Conservation (phyloP, 2,888 invertebrate genomes). For the Folsomia manolachei region DNA sequence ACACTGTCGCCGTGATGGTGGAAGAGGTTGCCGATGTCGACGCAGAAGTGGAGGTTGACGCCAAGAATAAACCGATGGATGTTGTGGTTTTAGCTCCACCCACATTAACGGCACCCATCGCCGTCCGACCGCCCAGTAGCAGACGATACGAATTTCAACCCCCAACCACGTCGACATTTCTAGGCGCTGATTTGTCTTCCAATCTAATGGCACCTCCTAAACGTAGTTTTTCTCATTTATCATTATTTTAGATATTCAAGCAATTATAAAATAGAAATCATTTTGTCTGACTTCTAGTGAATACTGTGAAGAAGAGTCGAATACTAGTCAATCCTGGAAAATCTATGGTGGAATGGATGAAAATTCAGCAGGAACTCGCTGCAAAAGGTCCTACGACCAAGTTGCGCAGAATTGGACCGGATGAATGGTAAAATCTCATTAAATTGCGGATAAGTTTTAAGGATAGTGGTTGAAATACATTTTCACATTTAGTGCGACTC, state of each 20-base stretch:
- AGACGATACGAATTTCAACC: conserved; percentile 8
- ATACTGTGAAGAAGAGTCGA: conserved; percentile 28
- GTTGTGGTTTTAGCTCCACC: too few species aligned
- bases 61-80: too few species aligned
- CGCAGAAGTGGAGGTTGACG: too few species aligned
- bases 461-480: too few species aligned
- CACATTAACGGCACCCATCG: too few species aligned
- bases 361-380: conserved; percentile 15
- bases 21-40: too few species aligned
- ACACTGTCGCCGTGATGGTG: too few species aligned
- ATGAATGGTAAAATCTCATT: too few species aligned
- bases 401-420: conserved; percentile 32
- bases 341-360: conserved; percentile 46
- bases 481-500: too few species aligned
- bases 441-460: too few species aligned
- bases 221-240: conserved; percentile 14
- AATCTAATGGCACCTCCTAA: conserved; percentile 33
- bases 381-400: conserved; percentile 14
- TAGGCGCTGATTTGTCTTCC: conserved; percentile 33
- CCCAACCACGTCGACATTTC: conserved; percentile 8
- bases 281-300: conserved; percentile 19
- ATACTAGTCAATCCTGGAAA: conserved; percentile 36
- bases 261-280: not conserved
- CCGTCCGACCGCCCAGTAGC: too few species aligned
- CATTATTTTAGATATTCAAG: conserved; percentile 10